A percentile compares a stretch with the other conserved stretches of the same genome.
These are phyloP conservation scores for Noctua pronuba DNA, from an alignment of 2,888 invertebrate genomes.

Conservation along the genomic window DNA sequence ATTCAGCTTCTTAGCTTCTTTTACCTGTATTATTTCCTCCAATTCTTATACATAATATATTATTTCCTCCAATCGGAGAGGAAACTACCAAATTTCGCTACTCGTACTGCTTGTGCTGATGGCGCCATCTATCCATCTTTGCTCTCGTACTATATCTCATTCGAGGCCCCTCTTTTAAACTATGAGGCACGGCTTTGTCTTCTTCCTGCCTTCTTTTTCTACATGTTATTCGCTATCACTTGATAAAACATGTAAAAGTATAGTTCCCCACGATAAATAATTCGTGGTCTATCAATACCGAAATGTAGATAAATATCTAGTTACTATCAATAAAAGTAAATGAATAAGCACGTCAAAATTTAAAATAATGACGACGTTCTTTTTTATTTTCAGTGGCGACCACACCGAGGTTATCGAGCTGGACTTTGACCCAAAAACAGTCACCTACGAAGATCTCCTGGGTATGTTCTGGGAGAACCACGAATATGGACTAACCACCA, in stretches of 20 bases:
- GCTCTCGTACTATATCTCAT: not conserved
- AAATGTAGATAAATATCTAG: not conserved
- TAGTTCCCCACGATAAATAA: not conserved
- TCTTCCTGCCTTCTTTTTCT: not conserved
- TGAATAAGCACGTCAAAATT: not conserved
- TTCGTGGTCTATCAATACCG: not conserved
- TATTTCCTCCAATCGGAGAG: not conserved
- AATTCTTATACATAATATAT: too few species aligned
- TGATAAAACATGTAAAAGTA: not conserved
- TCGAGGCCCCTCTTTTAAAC: too few species aligned
- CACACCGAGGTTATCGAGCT: slow-evolving; percentile 98
- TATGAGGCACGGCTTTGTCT: not conserved
- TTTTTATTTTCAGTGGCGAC: slow-evolving; percentile 93
- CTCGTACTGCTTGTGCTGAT: not conserved
- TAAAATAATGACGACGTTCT: slow-evolving; percentile 18
- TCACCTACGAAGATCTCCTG: slow-evolving; percentile 94
- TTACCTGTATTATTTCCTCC: too few species aligned
- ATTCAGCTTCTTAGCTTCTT: not conserved
- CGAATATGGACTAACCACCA: slow-evolving; percentile 95
- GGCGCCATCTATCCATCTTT: not conserved
- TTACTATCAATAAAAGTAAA: not conserved
- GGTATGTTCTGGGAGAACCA: slow-evolving; percentile 98
- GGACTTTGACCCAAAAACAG: slow-evolving; percentile 95
- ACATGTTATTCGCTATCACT: not conserved
- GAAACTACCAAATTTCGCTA: not conserved